Evolutionary conservation across 2,797 vertebrate species (phyloP), one percentile per base, ranked within the genome.

Genomic region (Hyperoplus immaculatus): DNA sequence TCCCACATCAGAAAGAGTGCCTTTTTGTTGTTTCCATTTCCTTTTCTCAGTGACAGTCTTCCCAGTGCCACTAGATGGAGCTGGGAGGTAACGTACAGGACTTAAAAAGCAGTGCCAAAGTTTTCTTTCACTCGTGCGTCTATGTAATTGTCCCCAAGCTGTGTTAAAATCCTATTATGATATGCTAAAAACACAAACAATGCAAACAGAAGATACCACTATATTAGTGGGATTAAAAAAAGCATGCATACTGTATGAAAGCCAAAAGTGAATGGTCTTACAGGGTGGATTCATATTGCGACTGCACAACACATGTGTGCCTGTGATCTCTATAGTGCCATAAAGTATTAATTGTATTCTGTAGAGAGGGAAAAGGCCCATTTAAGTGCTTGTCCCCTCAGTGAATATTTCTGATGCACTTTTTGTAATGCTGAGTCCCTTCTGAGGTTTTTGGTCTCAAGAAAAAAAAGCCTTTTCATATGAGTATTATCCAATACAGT

Each of bases 341-440:
- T 72, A 63, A 88, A 93, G 93, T 94, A 91, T 94, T 95, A 90
- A 94, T 93, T 93, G 6, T 88, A 80, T 88, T 87, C 68, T 72
- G 0, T 63, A 49, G 60, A 77, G 75, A 71, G 74, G 68, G 29
- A 73, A 76, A 11, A 78, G 78, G 59, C 57, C 41, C 7, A 3
- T 80, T 81, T 47, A 12, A 46, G 63, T 69, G 75, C 68, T 75
- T 80, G 49, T 81, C 74, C 80, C 75, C 82, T n/a, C 15, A 73
- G 29, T 75, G 67, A 86, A 86, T 87, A 85, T 83, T 70, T 81
- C 55, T 86, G 43, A 83, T 92, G 91, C 91, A 94, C 91, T 91
- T 92, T 93, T 86, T 81, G 54, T 88, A 75, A 76, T 83, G 69
- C 63, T 72, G 72, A 90, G 87, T 72, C 50, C 66, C 55, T 60